Evolutionary conservation across 2,113 vertebrate species (phyloP).

Genomic region (Oreocharis arfaki): DNA sequence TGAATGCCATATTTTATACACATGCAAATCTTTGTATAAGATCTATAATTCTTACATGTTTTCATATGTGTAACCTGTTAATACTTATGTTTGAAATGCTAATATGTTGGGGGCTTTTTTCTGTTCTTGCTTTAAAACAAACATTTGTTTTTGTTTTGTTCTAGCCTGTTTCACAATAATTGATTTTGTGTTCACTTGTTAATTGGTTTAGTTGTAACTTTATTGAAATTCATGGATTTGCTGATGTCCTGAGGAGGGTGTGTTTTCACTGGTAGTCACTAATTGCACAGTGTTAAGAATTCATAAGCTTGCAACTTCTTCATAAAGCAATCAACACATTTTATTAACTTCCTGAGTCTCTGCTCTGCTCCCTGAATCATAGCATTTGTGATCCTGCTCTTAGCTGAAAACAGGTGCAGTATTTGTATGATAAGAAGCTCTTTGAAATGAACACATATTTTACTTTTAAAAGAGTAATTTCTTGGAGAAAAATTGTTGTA

Average conservation of each 20-base stretch:
- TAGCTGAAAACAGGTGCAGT: background rate
- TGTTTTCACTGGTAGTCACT: conserved; percentile 19
- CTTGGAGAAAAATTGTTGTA: background rate
- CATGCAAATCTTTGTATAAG: background rate
- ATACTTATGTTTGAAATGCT: background rate
- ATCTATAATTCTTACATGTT: background rate
- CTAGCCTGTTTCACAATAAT: conserved; percentile 16
- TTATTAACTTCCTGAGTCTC: conserved; percentile 23
- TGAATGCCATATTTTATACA: background rate
- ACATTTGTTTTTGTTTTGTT: conserved; percentile 30
- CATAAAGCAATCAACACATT: conserved; percentile 52
- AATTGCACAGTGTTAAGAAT: conserved; percentile 42
- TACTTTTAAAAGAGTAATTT: background rate
- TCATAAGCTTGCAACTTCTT: conserved; percentile 25
- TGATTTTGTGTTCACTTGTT: conserved; percentile 52
- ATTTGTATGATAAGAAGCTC: background rate
- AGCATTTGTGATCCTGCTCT: background rate
- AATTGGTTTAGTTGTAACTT: conserved; percentile 45
- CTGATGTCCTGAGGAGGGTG: conserved; percentile 38
- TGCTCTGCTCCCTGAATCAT: background rate
- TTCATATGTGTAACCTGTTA: background rate
- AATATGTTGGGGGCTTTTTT: background rate
- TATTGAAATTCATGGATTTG: conserved; percentile 54
- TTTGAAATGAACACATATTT: background rate
- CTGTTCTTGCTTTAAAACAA: background rate